These are phyloP conservation scores for Perizoma flavofasciatum DNA, from an alignment of 2,888 invertebrate species.

Conservation along the genomic window DNA sequence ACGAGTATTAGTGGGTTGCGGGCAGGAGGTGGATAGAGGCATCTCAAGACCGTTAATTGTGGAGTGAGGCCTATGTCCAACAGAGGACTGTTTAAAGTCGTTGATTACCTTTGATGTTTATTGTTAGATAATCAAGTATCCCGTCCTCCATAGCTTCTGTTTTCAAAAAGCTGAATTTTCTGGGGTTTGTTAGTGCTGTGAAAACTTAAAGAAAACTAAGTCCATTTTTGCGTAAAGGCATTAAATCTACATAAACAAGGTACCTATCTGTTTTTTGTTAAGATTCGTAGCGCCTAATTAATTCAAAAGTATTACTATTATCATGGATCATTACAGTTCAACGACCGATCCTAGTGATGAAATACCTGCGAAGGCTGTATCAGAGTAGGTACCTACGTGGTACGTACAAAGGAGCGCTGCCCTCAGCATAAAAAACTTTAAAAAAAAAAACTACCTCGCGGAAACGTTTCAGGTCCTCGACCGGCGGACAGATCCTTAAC, in stretches of 20 bases:
- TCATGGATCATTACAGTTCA: slow-evolving; percentile 59
- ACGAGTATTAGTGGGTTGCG: no score
- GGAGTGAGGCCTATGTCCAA: no score
- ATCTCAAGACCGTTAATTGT: no score
- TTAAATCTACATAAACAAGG: slow-evolving; percentile 1
- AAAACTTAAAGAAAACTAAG: no score
- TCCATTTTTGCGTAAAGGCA: no score
- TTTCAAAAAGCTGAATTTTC: no score
- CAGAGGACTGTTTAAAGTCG: no score
- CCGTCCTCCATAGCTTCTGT: no score
- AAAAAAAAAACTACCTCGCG: slow-evolving; percentile 49
- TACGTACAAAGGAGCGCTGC: slow-evolving; percentile 56
- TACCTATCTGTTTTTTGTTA: slow-evolving; percentile 17
- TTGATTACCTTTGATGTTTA: no score
- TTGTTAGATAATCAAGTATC: no score
- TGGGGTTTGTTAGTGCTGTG: no score
- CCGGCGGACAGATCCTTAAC: slow-evolving; percentile 49
- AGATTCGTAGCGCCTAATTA: slow-evolving; percentile 25
- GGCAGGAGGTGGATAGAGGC: no score
- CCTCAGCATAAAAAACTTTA: slow-evolving; percentile 55
- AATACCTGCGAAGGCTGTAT: slow-evolving; percentile 70
- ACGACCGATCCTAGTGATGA: slow-evolving; percentile 68
- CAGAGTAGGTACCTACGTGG: slow-evolving; percentile 40
- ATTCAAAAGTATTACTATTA: slow-evolving; percentile 29
- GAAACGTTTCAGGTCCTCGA: slow-evolving; percentile 63